A percentile compares a stretch with the other conserved stretches of the same genome.
phyloP scores from a whole-genome alignment of 23 tunicate genomes.

The Styela clava region DNA sequence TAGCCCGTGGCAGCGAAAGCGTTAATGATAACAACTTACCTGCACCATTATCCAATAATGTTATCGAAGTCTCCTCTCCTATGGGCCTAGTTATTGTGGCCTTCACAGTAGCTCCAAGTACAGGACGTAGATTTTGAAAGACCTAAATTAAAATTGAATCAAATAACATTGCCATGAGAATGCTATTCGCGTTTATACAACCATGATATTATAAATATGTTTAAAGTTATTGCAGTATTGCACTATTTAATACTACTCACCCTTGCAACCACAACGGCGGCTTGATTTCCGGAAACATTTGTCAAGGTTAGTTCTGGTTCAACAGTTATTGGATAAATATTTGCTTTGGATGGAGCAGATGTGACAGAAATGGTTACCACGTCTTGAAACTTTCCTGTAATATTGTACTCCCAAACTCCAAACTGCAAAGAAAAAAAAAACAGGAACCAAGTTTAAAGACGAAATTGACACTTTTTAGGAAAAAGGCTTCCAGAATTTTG shows the following conservation, averaged over 20 bases:
- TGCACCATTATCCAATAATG: constrained; percentile 43
- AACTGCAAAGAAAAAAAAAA: neutral
- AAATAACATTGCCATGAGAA: neutral
- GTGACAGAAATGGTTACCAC: constrained; percentile 37
- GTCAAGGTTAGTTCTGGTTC: constrained; percentile 23
- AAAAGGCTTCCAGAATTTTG: no score
- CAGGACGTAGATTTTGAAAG: constrained; percentile 43
- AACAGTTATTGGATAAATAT: constrained; percentile 28
- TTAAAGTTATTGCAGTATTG: no score
- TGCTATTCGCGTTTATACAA: no score
- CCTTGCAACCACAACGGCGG: constrained; percentile 44
- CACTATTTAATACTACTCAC: no score
- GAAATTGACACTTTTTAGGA: no score
- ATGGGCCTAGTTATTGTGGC: constrained; percentile 36
- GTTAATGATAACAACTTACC: no score
- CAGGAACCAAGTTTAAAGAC: no score
- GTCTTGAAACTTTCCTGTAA: constrained; percentile 23
- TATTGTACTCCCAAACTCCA: constrained; percentile 39
- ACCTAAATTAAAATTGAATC: constrained; percentile 38
- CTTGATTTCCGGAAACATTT: constrained; percentile 25
- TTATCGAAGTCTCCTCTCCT: constrained; percentile 1
- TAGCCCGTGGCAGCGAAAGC: no score
- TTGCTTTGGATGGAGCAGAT: constrained; percentile 27
- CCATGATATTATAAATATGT: no score
- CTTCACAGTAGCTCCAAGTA: constrained; percentile 31